Percentiles rank a stretch among this genome's conserved stretches.
These are phyloP conservation scores for Ametastegia equiseti DNA, from an alignment of 2,888 invertebrate species.

Conservation along the genomic window DNA sequence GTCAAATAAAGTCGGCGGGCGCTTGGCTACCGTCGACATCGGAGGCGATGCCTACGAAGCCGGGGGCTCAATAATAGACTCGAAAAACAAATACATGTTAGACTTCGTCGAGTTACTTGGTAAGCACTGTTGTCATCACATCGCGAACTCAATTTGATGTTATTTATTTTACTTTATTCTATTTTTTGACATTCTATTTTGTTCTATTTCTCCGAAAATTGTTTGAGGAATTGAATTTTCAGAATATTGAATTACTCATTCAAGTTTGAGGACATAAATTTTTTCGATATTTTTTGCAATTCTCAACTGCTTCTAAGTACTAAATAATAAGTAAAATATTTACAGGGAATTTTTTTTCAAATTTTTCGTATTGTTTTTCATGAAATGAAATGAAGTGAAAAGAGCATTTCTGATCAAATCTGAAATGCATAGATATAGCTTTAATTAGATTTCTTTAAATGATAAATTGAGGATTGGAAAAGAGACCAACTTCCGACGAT, in stretches of 20 bases:
- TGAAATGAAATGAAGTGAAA: background rate
- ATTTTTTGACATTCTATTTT: conserved; percentile 20
- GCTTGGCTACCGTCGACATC: conserved; percentile 77
- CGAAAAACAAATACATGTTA: conserved; percentile 79
- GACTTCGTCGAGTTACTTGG: conserved; percentile 78
- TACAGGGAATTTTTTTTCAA: too few relatives aligned
- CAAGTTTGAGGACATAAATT: too few relatives aligned
- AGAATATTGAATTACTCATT: background rate
- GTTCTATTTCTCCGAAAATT: background rate
- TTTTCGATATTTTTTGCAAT: background rate
- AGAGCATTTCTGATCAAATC: background rate
- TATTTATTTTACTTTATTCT: conserved; percentile 4
- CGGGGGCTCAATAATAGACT: conserved; percentile 81
- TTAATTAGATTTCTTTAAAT: conserved; percentile 33
- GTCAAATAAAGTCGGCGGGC: conserved; percentile 78
- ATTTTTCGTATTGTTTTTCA: background rate
- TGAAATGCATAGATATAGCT: background rate
- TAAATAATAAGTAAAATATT: conserved; percentile 3
- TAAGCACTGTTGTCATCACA: conserved; percentile 62
- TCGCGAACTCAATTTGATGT: background rate
- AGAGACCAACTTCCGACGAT: conserved; percentile 56
- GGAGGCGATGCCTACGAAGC: conserved; percentile 78
- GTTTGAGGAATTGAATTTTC: background rate
- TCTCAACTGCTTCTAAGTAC: background rate
- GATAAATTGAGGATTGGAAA: conserved; percentile 68